Conservation (phyloP, 2,113 vertebrate species). For the Caranx melampygus region DNA sequence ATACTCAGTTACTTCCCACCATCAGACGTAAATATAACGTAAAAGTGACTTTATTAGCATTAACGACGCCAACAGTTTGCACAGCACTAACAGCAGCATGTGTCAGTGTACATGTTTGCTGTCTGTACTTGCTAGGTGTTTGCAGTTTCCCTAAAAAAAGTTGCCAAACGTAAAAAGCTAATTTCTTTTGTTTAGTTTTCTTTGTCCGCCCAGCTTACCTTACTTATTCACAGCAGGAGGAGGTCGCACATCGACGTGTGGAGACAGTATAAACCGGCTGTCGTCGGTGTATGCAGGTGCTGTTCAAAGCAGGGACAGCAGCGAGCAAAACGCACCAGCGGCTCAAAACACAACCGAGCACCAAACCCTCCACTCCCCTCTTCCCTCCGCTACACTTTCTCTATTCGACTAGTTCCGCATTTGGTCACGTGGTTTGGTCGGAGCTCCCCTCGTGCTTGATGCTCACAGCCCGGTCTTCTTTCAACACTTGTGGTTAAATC, state of each 20-base stretch:
- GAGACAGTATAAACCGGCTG: neutral
- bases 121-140: neutral
- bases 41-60: neutral
- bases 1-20: neutral
- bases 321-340: neutral
- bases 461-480: neutral
- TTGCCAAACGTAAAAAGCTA: slow-evolving; percentile 9
- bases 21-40: neutral
- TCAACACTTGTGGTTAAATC: neutral
- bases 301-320: neutral
- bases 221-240: neutral
- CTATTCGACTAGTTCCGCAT: slow-evolving; percentile 60
- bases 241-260: neutral
- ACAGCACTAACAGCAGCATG: neutral
- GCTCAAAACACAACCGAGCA: slow-evolving; percentile 28
- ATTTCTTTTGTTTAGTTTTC: neutral
- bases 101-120: neutral
- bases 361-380: slow-evolving; percentile 5
- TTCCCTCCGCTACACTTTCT: slow-evolving; percentile 13
- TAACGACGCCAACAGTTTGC: neutral
- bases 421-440: slow-evolving; percentile 61
- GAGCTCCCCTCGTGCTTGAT: neutral
- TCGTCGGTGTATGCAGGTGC: neutral
- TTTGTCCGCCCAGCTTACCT: slow-evolving; percentile 39
- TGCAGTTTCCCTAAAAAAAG: slow-evolving; percentile 16